Base-by-base conservation (phyloP, 2,888 invertebrate genomes). In the Drosophila ezoana region DNA sequence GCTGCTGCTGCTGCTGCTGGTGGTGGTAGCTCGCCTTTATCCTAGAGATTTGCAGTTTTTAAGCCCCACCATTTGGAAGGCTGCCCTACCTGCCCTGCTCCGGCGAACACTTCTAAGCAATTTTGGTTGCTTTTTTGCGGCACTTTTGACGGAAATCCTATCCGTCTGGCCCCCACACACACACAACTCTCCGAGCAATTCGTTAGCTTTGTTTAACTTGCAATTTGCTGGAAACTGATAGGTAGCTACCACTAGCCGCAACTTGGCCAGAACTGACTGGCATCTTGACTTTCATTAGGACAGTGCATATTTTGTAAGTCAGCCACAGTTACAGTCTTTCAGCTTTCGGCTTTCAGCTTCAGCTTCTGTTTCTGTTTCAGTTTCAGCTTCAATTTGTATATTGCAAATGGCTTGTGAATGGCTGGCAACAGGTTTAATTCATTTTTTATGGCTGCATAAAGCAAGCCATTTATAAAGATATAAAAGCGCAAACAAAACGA, bases 111-210 rank as follows among this genome's bases (percentile, higher is more conserved):
- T 72, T 76, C 72, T 76, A 72, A 76, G 75, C 75, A 76, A 76
- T 64, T 68, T 60, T 37, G 54, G 53, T 72, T 71, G 69, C 56
- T 68, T 77, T 71, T 77, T 70, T 72, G 65, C 58, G 80, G 79
- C 79, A 87, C 81, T 87, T 87, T 87, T 84, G 87, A 84, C 85
- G 87, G 87, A 87, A 87, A 80, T 84, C 76, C 83, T 76, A 76
- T 65, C 56, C 69, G 65, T 67, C 81, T 76, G 47, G 28, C 66
- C 18, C 35, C 37, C 9, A 9, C 16, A 6, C 48, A 4, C 2
- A 47, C 72, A 58, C 59, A 57, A 56, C 69, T 58, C 47, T 53
- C 65, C 65, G 47, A 32, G 53, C 68, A 84, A 79, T 87, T 79
- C 79, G 76, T 84, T 87, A 78, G 85, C 85, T 82, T 85, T 85